Evolutionary conservation across 2,113 vertebrate genomes (phyloP).

Genomic region (Penelope pileata): DNA sequence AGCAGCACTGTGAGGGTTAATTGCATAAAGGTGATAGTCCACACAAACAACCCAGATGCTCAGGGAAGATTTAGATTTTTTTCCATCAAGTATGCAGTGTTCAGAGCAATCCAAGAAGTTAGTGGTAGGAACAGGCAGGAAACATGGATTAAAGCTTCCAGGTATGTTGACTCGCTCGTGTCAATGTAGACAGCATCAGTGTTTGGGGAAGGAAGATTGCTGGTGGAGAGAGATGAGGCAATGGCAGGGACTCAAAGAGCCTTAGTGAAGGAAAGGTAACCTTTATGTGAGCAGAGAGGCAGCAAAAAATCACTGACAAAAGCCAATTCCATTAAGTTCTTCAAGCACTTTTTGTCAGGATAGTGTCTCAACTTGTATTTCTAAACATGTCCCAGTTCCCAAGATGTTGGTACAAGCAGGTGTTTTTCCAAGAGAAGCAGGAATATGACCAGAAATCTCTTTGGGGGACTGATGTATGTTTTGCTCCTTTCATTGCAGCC

Average conservation of each 20-base stretch:
- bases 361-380: not conserved
- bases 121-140: not conserved
- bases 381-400: not conserved
- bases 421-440: not conserved
- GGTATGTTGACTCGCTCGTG: not conserved
- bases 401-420: not conserved
- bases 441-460: not conserved
- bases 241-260: accelerated
- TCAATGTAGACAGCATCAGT: not conserved
- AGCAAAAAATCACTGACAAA: not conserved
- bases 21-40: not conserved
- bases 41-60: not conserved
- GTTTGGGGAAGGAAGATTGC: not conserved
- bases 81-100: not conserved
- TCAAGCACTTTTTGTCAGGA: not conserved
- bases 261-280: not conserved
- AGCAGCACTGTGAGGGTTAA: not conserved
- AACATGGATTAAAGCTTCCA: not conserved
- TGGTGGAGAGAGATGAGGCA: not conserved
- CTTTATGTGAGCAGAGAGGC: not conserved
- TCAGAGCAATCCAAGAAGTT: not conserved
- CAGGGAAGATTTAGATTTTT: not conserved
- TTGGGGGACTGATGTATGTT: not conserved
- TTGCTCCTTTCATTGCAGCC: slow-evolving; percentile 78
- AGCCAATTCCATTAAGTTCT: not conserved